Evolutionary conservation across 2,113 vertebrate genomes (phyloP).

Genomic region (Rissa tridactyla): DNA sequence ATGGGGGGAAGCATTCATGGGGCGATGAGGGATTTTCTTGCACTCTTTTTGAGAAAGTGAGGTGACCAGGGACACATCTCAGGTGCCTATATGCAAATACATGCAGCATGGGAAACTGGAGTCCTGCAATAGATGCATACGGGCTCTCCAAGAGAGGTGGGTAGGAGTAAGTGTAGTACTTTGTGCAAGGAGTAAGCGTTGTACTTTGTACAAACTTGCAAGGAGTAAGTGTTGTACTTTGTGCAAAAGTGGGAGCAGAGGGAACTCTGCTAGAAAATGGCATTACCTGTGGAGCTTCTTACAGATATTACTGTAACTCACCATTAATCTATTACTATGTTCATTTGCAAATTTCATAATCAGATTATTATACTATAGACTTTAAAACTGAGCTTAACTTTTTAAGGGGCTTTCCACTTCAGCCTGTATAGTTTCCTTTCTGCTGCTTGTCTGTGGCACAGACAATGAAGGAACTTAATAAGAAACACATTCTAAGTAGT

Average conservation of each 20-base stretch:
- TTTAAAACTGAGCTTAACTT: background rate
- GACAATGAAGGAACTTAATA: background rate
- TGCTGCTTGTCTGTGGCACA: background rate
- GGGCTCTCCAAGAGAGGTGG: background rate
- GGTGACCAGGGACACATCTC: background rate
- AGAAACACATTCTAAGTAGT: background rate
- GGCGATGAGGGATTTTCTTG: background rate
- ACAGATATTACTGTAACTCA: background rate
- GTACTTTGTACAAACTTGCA: background rate
- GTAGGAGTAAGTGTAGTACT: background rate
- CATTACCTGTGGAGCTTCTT: background rate
- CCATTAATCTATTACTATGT: background rate
- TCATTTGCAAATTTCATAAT: background rate
- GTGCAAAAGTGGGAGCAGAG: background rate
- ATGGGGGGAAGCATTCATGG: rapidly evolving
- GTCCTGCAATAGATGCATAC: rapidly evolving
- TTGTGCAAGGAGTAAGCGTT: background rate
- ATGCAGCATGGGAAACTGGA: background rate
- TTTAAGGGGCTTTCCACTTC: background rate
- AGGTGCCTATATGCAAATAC: background rate
- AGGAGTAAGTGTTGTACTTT: background rate
- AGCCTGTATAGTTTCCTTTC: background rate
- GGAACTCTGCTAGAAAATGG: background rate
- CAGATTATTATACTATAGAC: background rate
- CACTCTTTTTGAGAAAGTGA: background rate